Evolutionary conservation across 2,113 vertebrate genomes (phyloP).

Genomic region (Platichthys flesus): DNA sequence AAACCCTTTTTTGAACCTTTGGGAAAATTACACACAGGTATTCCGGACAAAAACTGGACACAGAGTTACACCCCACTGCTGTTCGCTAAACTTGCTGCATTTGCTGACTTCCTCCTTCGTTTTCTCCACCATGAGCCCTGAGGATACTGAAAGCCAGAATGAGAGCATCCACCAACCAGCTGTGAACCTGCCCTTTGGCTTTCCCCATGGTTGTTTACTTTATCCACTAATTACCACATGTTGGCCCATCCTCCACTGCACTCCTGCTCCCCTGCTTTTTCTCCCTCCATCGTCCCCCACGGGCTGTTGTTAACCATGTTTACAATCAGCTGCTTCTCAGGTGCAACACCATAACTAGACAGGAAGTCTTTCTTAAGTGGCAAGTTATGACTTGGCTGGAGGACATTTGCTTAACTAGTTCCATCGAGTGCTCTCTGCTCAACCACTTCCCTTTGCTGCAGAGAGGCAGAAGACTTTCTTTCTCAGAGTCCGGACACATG

Average conservation of each 20-base stretch:
- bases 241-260: constrained; percentile 36
- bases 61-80: constrained; percentile 24
- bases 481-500: no score
- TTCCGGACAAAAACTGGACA: constrained; percentile 9
- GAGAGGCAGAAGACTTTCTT: constrained; percentile 38
- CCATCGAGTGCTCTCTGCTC: constrained; percentile 23
- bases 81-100: constrained; percentile 32
- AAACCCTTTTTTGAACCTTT: constrained; percentile 19
- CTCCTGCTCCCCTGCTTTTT: neutral
- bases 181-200: constrained; percentile 61
- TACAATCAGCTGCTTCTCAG: constrained; percentile 26
- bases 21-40: constrained; percentile 17
- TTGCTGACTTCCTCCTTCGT: constrained; percentile 26
- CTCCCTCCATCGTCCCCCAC: neutral
- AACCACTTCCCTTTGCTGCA: constrained; percentile 6
- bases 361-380: constrained; percentile 39
- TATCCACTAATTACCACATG: constrained; percentile 64
- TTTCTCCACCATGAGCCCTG: constrained; percentile 32
- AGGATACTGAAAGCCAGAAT: constrained; percentile 34
- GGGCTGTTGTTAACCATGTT: constrained; percentile 38
- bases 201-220: constrained; percentile 62
- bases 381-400: constrained; percentile 31
- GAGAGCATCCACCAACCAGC: constrained; percentile 43
- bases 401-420: constrained; percentile 50
- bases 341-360: constrained; percentile 23